A percentile compares a stretch with the other conserved stretches of the same genome.
These are phyloP conservation scores for Cerceris ruficornis DNA, from an alignment of 2,888 invertebrate genomes.

Conservation along the genomic window DNA sequence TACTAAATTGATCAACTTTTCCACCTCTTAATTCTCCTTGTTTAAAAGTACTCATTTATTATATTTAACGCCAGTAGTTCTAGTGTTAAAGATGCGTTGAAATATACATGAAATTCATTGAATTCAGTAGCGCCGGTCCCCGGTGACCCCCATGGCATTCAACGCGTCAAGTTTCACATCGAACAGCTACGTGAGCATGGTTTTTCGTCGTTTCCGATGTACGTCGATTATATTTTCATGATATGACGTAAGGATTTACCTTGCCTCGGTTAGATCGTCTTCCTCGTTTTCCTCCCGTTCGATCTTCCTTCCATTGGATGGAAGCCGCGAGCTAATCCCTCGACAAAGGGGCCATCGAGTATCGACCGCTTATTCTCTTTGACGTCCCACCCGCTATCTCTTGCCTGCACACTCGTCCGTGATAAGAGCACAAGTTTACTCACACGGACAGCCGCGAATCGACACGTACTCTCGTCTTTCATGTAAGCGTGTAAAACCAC, in stretches of 20 bases:
- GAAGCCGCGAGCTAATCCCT: slow-evolving; percentile 72
- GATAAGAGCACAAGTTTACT: slow-evolving; percentile 73
- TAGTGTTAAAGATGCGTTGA: no score
- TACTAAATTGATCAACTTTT: no score
- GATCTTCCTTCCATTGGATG: slow-evolving; percentile 25
- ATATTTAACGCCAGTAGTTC: no score
- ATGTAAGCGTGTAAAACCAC: slow-evolving; percentile 34
- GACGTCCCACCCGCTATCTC: slow-evolving; percentile 73
- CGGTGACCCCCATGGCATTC: no score
- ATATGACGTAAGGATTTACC: slow-evolving; percentile 53
- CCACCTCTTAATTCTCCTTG: no score
- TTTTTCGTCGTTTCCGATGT: slow-evolving; percentile 30
- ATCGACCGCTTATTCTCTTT: slow-evolving; percentile 79
- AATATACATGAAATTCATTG: no score
- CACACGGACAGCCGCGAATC: slow-evolving; percentile 56
- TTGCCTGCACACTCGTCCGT: slow-evolving; percentile 67
- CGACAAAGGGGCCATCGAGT: slow-evolving; percentile 78
- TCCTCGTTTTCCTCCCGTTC: slow-evolving; percentile 38
- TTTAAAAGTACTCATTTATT: no score
- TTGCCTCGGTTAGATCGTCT: slow-evolving; percentile 25
- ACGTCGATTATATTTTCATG: slow-evolving; percentile 51
- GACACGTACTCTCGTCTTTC: slow-evolving; percentile 37
- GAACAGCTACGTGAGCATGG: background rate
- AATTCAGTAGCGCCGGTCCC: no score
- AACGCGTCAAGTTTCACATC: no score